These are phyloP conservation scores for Trigoniulus corallinus DNA, from an alignment of 1,140 invertebrate species.

Conservation along the genomic window DNA sequence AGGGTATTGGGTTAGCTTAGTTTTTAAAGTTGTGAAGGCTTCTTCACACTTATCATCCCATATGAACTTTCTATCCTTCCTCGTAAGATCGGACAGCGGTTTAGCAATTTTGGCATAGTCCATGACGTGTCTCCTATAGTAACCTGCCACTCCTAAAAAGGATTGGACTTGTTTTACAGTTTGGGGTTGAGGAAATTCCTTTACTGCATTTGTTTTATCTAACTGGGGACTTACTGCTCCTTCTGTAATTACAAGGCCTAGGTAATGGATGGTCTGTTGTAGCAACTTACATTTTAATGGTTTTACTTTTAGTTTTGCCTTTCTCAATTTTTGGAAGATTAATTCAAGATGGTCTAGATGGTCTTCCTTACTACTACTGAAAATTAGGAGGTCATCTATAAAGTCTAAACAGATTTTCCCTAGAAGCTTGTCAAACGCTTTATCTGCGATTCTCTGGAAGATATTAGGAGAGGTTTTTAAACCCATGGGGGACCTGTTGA, in stretches of 20 bases:
- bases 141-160: constrained; percentile 22
- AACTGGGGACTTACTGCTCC: not conserved
- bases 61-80: not conserved
- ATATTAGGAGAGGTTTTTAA: not conserved
- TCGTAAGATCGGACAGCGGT: constrained; percentile 12
- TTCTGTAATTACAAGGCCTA: constrained; percentile 4
- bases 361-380: not conserved
- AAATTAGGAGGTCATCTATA: constrained; percentile 9
- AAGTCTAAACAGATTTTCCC: not conserved
- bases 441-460: not conserved
- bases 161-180: constrained; percentile 12
- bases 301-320: constrained; percentile 5
- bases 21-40: not conserved
- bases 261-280: not conserved
- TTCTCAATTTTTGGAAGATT: not conserved
- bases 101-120: constrained; percentile 13
- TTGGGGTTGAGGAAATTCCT: constrained; percentile 7
- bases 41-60: not conserved
- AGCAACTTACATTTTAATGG: constrained; percentile 7
- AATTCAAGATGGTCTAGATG: constrained; percentile 2
- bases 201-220: constrained; percentile 6
- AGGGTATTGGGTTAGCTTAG: not conserved
- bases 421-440: not conserved
- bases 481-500: not conserved
- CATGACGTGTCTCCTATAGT: constrained; percentile 23